phyloP scores from a whole-genome alignment of 2,113 vertebrate genomes.

The Deroptyus accipitrinus region DNA sequence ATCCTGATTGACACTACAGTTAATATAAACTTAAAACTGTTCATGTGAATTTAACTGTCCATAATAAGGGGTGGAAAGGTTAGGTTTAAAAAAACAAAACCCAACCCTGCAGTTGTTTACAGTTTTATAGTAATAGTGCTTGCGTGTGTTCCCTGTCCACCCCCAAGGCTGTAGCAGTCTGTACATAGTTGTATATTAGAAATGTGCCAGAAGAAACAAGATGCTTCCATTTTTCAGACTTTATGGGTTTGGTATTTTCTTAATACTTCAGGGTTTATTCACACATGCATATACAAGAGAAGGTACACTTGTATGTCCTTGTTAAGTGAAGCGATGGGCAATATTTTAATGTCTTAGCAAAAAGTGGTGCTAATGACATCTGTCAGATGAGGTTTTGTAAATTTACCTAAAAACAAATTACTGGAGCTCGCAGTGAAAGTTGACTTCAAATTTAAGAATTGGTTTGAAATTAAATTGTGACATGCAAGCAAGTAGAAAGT shows the following conservation, averaged over 20 bases:
- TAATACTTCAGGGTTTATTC: conserved; percentile 42
- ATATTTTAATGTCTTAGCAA: conserved; percentile 22
- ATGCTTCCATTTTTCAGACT: conserved; percentile 53
- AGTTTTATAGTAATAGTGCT: conserved; percentile 70
- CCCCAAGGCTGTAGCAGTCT: conserved; percentile 46
- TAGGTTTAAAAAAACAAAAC: conserved; percentile 28
- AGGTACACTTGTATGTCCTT: conserved; percentile 33
- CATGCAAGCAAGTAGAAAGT: background rate
- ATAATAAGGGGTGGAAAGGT: conserved; percentile 32
- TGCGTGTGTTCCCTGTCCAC: conserved; percentile 40
- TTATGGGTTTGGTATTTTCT: conserved; percentile 55
- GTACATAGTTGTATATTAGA: conserved; percentile 70
- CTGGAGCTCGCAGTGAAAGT: background rate
- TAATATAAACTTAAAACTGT: conserved; percentile 3
- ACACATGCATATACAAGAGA: conserved; percentile 41
- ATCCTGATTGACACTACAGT: conserved; percentile 41
- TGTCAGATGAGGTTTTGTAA: conserved; percentile 65
- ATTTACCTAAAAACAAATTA: conserved; percentile 48
- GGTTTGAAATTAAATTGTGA: background rate
- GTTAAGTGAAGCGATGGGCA: background rate
- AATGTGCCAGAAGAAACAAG: conserved; percentile 59
- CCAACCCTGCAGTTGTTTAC: conserved; percentile 64
- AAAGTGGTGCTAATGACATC: background rate
- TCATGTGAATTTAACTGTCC: background rate
- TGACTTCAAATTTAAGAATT: background rate